These are phyloP conservation scores for Mormyrus iriodes DNA, from an alignment of 2,113 vertebrate species.

Conservation along the genomic window DNA sequence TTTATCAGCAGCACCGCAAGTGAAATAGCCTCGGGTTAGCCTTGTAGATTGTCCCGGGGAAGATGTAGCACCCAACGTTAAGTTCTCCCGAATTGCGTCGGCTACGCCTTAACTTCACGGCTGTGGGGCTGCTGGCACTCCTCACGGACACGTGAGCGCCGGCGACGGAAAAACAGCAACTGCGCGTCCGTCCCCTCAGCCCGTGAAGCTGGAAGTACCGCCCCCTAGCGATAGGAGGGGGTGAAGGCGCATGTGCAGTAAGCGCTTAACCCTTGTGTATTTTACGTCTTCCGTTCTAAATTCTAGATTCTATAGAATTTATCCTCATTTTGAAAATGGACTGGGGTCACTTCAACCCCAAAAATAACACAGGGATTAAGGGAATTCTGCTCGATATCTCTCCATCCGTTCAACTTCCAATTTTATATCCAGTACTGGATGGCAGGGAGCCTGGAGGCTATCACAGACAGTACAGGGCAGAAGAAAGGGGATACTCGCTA, in stretches of 20 bases:
- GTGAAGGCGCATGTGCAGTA: not conserved
- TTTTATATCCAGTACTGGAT: not conserved
- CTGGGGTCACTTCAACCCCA: too few species aligned
- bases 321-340: too few species aligned
- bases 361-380: too few species aligned
- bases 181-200: not conserved
- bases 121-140: not conserved
- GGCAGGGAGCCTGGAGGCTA: not conserved
- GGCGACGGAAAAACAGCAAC: not conserved
- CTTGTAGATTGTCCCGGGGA: not conserved
- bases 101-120: not conserved
- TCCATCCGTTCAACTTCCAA: not conserved
- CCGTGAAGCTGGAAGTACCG: not conserved
- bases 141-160: not conserved
- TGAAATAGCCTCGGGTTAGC: not conserved
- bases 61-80: not conserved
- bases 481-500: not conserved
- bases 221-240: not conserved
- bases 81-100: not conserved
- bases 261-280: too few species aligned
- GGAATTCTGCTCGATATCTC: not conserved
- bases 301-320: too few species aligned
- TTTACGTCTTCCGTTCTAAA: too few species aligned
- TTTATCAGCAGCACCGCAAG: not conserved
- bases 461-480: not conserved